A percentile compares a stretch with the other conserved stretches of the same genome.
These are phyloP conservation scores for Drosophila kuntzei DNA, from an alignment of 2,888 invertebrate species.

Conservation along the genomic window DNA sequence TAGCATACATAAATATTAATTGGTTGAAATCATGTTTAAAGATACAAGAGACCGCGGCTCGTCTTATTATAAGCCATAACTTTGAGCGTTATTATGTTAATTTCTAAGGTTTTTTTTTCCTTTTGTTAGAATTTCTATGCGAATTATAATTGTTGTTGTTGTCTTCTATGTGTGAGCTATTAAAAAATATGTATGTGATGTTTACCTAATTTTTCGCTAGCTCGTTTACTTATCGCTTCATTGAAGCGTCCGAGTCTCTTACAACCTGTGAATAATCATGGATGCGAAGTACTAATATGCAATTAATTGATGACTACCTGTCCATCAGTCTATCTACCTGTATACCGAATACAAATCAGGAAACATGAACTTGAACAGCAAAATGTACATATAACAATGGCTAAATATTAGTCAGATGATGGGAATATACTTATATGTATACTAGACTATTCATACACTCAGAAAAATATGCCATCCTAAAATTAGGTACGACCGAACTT, in stretches of 20 bases:
- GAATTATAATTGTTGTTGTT: constrained; percentile 22
- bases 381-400: constrained; percentile 49
- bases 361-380: constrained; percentile 57
- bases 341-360: constrained; percentile 29
- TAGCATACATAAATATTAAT: constrained; percentile 55
- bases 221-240: constrained; percentile 47
- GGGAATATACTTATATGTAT: constrained; percentile 39
- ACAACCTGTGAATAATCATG: constrained; percentile 36
- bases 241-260: constrained; percentile 40
- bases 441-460: too few relatives aligned
- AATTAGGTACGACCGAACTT: too few relatives aligned
- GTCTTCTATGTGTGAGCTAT: constrained; percentile 8
- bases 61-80: constrained; percentile 32
- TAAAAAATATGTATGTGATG: constrained; percentile 14
- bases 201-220: constrained; percentile 37
- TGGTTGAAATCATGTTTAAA: constrained; percentile 29
- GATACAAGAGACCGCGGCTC: constrained; percentile 12
- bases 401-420: constrained; percentile 43
- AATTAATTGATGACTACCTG: constrained; percentile 65
- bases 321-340: constrained; percentile 1
- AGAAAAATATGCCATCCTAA: too few relatives aligned
- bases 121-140: constrained; percentile 34
- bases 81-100: constrained; percentile 43
- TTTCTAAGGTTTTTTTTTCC: constrained; percentile 25
- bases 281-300: constrained; percentile 53